Base-by-base conservation (phyloP, 2,797 vertebrate genomes). In the Aselliscus stoliczkanus region DNA sequence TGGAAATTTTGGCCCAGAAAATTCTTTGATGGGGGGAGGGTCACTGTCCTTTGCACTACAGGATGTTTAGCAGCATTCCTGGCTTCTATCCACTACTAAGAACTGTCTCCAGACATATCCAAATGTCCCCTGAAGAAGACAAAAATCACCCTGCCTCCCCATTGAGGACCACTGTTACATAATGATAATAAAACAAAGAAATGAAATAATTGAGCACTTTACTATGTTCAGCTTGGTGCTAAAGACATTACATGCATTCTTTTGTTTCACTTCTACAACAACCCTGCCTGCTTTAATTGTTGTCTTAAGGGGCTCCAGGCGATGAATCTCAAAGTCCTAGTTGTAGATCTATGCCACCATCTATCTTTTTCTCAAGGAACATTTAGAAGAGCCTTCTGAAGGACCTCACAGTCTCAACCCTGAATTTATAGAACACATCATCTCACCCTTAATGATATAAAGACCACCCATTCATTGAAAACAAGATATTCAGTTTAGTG, bases 341-440 rank as follows among this genome's bases (percentile, higher is more conserved):
- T 37, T 91, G 17, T 44, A 76, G 34, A 27, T 79, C 34, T 81
- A 60, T 12, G 50, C 14, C 20, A 79, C 52, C 90, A 50, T 60
- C 60, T 84, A 4, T 92, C 31, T 31, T 34, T 94, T 96, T 23
- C 39, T 42, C 14, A 80, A 77, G 42, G 39, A 90, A 80, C 10
- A 75, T 88, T 96, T 88, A 81, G 21, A 93, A 95, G 9, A 96
- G 60, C 25, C 18, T 94, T 94, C 58, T 64, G 52, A 93, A 95
- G 56, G 79, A 70, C 54, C 10, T 95, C 44, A 70, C 1, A 47
- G 73, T 39, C 10, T 52, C 76, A 84, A 60, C 4, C 21, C 39
- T 88, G 88, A 81, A 84, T 93, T 87, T 81, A 25, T 39, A 77
- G 64, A 69, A 39, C 27, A 92, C 18, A 90, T 9, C n/a, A n/a